A percentile compares a stretch with the other conserved stretches of the same genome.
Evolutionary conservation across 2,888 invertebrate genomes (phyloP).

Genomic region (Amblyjoppa proteus): DNA sequence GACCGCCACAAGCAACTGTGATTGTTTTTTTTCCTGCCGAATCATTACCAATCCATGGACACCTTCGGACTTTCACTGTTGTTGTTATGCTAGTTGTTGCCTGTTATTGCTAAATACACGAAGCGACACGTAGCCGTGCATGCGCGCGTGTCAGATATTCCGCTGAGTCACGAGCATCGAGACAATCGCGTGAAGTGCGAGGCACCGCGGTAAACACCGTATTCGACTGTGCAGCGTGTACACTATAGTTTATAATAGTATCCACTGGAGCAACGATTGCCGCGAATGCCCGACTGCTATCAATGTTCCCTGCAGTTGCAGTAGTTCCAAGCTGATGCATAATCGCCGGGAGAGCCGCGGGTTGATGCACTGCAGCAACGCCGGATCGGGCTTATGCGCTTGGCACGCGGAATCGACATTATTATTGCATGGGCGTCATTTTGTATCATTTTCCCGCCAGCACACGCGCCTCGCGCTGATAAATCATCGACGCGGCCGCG

Average conservation of each 20-base stretch:
- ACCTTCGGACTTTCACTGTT: neutral
- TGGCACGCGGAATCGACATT: slow-evolving; percentile 68
- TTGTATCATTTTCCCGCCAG: slow-evolving; percentile 82
- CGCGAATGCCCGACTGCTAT: slow-evolving; percentile 42
- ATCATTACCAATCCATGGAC: neutral
- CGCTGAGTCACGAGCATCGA: slow-evolving; percentile 18
- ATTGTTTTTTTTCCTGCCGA: neutral
- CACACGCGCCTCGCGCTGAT: slow-evolving; percentile 79
- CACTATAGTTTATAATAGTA: slow-evolving; percentile 53
- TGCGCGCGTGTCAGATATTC: slow-evolving; percentile 29
- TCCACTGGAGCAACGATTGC: slow-evolving; percentile 47
- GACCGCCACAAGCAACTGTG: neutral
- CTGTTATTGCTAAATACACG: neutral
- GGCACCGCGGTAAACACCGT: slow-evolving; percentile 38
- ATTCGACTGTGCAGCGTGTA: slow-evolving; percentile 23
- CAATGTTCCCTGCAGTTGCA: slow-evolving; percentile 60
- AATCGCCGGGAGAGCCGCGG: slow-evolving; percentile 28
- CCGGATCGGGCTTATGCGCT: slow-evolving; percentile 52
- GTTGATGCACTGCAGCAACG: slow-evolving; percentile 32
- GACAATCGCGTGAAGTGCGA: slow-evolving; percentile 16
- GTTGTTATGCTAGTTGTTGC: neutral
- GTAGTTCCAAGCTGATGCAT: slow-evolving; percentile 48
- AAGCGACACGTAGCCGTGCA: neutral
- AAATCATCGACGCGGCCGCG: slow-evolving; percentile 79
- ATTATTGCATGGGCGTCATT: slow-evolving; percentile 76